Conservation (phyloP, 2,797 vertebrate genomes). For the Coilia nasus region DNA sequence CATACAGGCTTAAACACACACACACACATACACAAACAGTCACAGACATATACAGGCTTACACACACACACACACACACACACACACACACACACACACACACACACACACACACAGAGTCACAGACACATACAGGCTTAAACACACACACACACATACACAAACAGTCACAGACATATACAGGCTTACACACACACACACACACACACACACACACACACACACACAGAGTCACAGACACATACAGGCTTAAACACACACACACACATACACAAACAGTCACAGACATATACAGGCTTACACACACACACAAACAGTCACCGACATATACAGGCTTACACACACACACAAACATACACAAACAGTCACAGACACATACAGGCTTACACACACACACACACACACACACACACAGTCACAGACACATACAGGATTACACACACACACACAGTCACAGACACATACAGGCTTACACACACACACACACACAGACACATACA, state of each 20-base stretch:
- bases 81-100: neutral
- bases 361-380: neutral
- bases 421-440: neutral
- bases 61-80: neutral
- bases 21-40: too few relatives aligned
- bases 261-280: neutral
- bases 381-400: neutral
- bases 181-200: neutral
- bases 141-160: conserved; percentile 15
- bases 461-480: neutral
- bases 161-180: too few relatives aligned
- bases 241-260: neutral
- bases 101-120: neutral
- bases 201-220: neutral
- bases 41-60: neutral
- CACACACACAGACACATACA: neutral
- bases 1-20: neutral
- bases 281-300: neutral
- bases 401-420: neutral
- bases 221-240: neutral
- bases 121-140: neutral
- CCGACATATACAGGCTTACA: neutral
- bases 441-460: neutral
- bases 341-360: neutral
- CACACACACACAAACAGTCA: neutral